Conservation (phyloP, 2,797 vertebrate genomes). For the Mus caroli region DNA sequence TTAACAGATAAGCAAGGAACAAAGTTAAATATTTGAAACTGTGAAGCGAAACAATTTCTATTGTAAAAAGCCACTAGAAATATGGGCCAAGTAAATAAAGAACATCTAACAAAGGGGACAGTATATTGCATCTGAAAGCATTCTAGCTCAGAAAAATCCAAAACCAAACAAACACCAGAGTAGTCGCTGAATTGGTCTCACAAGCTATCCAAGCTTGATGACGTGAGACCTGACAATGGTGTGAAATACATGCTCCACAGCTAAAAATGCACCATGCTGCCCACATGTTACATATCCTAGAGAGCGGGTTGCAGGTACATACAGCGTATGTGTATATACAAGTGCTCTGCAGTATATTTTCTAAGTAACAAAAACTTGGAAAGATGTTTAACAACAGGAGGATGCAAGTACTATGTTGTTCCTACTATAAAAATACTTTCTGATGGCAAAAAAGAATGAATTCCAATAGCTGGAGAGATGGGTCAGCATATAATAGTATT, state of each 20-base stretch:
- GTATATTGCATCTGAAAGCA: background rate
- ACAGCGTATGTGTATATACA: background rate
- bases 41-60: background rate
- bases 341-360: background rate
- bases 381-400: background rate
- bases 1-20: background rate
- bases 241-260: background rate
- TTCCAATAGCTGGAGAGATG: background rate
- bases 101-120: background rate
- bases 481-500: background rate
- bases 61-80: background rate
- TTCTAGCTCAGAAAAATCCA: background rate
- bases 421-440: background rate
- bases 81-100: background rate
- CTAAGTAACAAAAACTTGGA: background rate
- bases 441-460: background rate
- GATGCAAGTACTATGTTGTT: background rate
- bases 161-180: background rate
- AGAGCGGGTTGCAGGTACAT: background rate
- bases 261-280: background rate
- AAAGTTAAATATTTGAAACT: conserved; percentile 10
- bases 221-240: background rate
- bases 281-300: background rate
- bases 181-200: background rate
- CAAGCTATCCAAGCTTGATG: background rate